Percentiles rank a stretch among this genome's conserved stretches.
Conservation (phyloP, 1,140 invertebrate species). For the Trialeurodes vaporariorum region DNA sequence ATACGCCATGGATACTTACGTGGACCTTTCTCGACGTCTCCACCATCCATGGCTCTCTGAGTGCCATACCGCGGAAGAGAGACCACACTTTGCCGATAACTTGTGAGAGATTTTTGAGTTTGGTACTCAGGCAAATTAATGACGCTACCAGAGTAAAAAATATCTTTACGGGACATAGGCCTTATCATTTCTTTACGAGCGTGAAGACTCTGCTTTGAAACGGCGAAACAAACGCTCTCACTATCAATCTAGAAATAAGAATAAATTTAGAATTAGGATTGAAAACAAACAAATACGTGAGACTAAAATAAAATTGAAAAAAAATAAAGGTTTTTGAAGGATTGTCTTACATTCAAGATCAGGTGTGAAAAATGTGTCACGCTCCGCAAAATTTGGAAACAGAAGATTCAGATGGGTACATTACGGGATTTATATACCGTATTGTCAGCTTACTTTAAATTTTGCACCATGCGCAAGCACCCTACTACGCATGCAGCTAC, state of each 20-base stretch:
- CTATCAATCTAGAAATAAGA: constrained; percentile 16
- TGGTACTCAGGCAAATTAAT: constrained; percentile 83
- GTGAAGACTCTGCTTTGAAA: constrained; percentile 43
- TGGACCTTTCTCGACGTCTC: constrained; percentile 54
- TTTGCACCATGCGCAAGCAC: no score
- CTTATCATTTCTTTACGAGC: constrained; percentile 50
- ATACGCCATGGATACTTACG: constrained; percentile 38
- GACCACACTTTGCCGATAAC: constrained; percentile 71
- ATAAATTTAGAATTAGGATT: no score
- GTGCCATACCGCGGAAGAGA: constrained; percentile 46
- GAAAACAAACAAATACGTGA: no score
- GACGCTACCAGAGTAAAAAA: constrained; percentile 95
- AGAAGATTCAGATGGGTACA: no score
- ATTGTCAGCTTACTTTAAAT: no score
- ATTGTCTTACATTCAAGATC: no score
- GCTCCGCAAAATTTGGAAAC: no score
- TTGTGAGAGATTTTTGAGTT: constrained; percentile 80
- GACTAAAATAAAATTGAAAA: no score
- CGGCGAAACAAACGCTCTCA: constrained; percentile 32
- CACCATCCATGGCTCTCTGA: constrained; percentile 45
- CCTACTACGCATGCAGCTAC: no score
- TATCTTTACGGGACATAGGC: constrained; percentile 90
- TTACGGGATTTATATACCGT: no score
- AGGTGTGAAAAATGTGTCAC: no score
- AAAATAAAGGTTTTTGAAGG: no score